These are phyloP conservation scores for Boulengeromyrus knoepffleri DNA, from an alignment of 2,113 vertebrate species.

Conservation along the genomic window DNA sequence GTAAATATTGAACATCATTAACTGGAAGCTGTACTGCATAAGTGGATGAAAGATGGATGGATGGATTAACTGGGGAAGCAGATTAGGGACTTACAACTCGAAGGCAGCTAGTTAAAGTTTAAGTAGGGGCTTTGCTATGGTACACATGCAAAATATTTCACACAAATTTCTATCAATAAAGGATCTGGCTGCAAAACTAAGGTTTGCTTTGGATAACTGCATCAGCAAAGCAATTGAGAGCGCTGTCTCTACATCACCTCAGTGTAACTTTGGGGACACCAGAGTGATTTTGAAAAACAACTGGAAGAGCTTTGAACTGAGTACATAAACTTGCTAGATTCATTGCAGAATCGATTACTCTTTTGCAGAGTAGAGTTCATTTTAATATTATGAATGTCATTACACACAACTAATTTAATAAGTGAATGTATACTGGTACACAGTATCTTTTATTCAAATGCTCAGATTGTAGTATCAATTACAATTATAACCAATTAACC, in stretches of 20 bases:
- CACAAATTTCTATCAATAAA: background rate
- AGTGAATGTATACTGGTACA: conserved; percentile 61
- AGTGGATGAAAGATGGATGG: background rate
- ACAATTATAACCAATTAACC: conserved; percentile 99
- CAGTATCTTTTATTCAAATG: conserved; percentile 75
- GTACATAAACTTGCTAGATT: background rate
- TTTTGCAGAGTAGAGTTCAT: background rate
- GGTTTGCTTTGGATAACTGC: background rate
- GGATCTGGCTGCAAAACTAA: background rate
- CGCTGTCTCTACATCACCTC: background rate
- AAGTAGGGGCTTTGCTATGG: background rate
- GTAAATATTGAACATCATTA: background rate
- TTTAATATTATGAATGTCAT: conserved; percentile 23
- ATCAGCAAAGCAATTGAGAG: background rate
- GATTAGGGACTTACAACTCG: background rate
- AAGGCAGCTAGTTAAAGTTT: background rate
- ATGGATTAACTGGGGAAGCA: background rate
- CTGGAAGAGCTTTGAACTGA: background rate
- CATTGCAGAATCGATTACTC: background rate
- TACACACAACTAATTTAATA: conserved; percentile 61
- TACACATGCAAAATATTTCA: background rate
- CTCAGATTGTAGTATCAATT: conserved; percentile 86
- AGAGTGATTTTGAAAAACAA: background rate
- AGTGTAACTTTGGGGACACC: background rate
- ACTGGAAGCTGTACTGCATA: background rate